Base-by-base conservation (phyloP, 2,797 vertebrate genomes). In the Sebastiscus tertius region DNA sequence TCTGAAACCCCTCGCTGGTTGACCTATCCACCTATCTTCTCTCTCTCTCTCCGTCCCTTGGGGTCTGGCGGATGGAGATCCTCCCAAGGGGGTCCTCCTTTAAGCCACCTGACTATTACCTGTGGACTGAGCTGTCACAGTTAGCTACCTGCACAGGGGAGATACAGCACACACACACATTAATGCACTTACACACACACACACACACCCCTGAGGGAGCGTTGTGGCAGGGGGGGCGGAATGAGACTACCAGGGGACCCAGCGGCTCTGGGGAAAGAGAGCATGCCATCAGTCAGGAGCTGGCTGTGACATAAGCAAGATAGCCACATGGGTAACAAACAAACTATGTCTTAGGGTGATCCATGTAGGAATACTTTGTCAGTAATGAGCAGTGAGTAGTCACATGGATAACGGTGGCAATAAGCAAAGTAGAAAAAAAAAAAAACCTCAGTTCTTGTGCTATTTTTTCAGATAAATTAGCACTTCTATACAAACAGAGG, bases 71-170 rank as follows among this genome's bases (percentile, higher is more conserved):
- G 61, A 85, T 58, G 26, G 56, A 73, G 81, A 75, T 87, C 78
- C 73, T 90, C 90, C 89, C 87, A 75, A 78, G 86, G 91, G 93
- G 85, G 65, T 68, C 84, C 84, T 89, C 54, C 84, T 90, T 84
- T 88, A 69, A 86, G 83, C 90, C 83, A 89, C 87, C 85, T 89
- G 91, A 90, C 85, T 90, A 87, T 92, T 94, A 94, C 93, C 91
- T 93, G 89, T 92, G 87, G 90, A 92, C 91, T 73, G 77, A 90
- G 92, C 91, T 94, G 92, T 93, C 94, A 93, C 89, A 89, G 82
- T 85, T 84, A 87, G 82, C 88, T 91, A 91, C 91, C 93, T 93
- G 94, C 93, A 84, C 80, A 54, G 75, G 84, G 88, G 86, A 93
- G 90, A 93, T 94, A 94, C 87, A 91, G 83, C 79, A 68, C 68